These are phyloP conservation scores for Polyommatus icarus DNA, from an alignment of 2,888 invertebrate genomes.

Conservation along the genomic window DNA sequence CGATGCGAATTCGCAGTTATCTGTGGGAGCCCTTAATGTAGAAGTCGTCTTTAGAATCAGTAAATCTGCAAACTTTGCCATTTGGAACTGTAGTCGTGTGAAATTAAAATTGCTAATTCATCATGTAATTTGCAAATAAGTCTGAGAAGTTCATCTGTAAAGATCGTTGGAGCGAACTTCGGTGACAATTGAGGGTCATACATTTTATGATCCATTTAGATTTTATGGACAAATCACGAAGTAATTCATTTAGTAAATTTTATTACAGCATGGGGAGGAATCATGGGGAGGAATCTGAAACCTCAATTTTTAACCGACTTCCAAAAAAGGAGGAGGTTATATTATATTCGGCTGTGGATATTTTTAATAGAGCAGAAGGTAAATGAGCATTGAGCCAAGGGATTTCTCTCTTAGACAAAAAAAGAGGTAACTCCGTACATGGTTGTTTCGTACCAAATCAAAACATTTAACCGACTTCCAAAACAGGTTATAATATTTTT, in stretches of 20 bases:
- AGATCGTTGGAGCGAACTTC: conserved; percentile 21
- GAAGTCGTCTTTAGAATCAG: not conserved
- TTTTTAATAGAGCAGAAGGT: not conserved
- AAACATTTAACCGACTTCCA: too few relatives aligned
- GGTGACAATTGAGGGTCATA: conserved; percentile 7
- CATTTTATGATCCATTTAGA: not conserved
- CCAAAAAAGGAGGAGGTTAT: too few relatives aligned
- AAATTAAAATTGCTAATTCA: conserved; percentile 20
- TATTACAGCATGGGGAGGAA: not conserved
- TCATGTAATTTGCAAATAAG: conserved; percentile 26
- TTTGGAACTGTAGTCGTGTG: not conserved
- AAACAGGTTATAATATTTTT: not conserved
- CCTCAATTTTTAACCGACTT: too few relatives aligned
- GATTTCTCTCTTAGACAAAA: too few relatives aligned
- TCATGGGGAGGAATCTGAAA: too few relatives aligned
- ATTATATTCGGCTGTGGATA: too few relatives aligned
- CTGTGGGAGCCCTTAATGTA: too few relatives aligned
- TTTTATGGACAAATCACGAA: not conserved
- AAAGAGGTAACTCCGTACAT: too few relatives aligned
- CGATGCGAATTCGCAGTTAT: too few relatives aligned
- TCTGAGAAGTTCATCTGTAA: conserved; percentile 26
- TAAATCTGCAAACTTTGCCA: conserved; percentile 6
- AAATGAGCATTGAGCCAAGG: not conserved
- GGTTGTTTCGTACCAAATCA: too few relatives aligned
- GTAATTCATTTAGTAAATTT: not conserved